Evolutionary conservation across 2,113 vertebrate genomes (phyloP).

Genomic region (Morone chrysops): DNA sequence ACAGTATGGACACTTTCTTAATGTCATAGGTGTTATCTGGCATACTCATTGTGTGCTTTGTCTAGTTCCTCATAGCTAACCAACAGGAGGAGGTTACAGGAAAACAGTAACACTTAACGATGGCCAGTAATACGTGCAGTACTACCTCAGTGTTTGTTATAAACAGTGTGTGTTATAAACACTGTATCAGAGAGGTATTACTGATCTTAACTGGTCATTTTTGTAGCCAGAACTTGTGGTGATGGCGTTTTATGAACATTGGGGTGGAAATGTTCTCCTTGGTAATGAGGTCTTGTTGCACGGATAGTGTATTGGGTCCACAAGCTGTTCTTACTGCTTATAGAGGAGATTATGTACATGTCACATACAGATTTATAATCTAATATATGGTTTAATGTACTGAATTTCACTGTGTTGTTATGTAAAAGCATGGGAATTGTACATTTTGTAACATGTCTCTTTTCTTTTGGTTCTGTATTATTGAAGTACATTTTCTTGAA

Average conservation of each 20-base stretch:
- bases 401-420: neutral
- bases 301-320: neutral
- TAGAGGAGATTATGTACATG: neutral
- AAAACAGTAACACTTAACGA: neutral
- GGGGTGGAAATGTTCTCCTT: neutral
- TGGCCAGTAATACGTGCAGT: too few species aligned
- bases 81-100: neutral
- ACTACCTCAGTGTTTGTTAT: neutral
- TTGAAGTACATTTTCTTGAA: too few species aligned
- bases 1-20: neutral
- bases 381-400: neutral
- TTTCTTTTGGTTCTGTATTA: too few species aligned
- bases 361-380: neutral
- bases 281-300: too few species aligned
- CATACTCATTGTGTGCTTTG: neutral
- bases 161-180: too few species aligned
- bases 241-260: neutral
- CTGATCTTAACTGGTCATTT: neutral
- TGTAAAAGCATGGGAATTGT: neutral
- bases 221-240: neutral
- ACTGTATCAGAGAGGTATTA: neutral
- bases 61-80: neutral
- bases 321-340: too few species aligned
- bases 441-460: neutral
- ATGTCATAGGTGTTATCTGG: neutral